Percentiles rank a stretch among this genome's conserved stretches.
Conservation (phyloP, 2,888 invertebrate genomes). For the Pantelozetes paolii region DNA sequence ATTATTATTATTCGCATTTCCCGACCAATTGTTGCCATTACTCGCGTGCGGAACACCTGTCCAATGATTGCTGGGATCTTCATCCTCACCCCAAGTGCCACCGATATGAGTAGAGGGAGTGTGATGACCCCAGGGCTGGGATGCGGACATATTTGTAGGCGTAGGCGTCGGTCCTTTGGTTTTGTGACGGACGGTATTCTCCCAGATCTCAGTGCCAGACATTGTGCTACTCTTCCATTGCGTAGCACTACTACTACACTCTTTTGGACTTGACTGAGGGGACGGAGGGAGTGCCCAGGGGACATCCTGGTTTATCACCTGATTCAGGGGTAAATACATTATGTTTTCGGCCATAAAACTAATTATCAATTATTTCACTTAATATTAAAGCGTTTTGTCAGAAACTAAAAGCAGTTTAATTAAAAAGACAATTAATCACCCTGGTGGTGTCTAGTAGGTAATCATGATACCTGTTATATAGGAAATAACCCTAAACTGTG, state of each 20-base stretch:
- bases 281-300: slow-evolving; percentile 88
- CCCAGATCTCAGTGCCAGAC: slow-evolving; percentile 70
- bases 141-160: slow-evolving; percentile 16
- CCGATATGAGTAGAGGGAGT: slow-evolving; percentile 76
- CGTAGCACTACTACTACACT: slow-evolving; percentile 39
- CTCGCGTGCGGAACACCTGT: slow-evolving; percentile 62
- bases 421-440: no score
- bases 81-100: slow-evolving; percentile 92
- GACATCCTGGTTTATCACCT: slow-evolving; percentile 65
- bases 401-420: no score
- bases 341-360: no score
- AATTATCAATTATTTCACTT: no score
- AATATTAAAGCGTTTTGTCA: no score
- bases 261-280: slow-evolving; percentile 55
- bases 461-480: no score
- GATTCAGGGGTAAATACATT: no score
- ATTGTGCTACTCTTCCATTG: slow-evolving; percentile 46
- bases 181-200: slow-evolving; percentile 69
- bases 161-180: slow-evolving; percentile 51
- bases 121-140: slow-evolving; percentile 57
- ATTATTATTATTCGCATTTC: not conserved
- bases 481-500: no score
- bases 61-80: slow-evolving; percentile 83
- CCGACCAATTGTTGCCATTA: not conserved
- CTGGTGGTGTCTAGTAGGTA: no score